phyloP scores from a whole-genome alignment of 2,888 invertebrate species.

The Vesta saturnalis region DNA sequence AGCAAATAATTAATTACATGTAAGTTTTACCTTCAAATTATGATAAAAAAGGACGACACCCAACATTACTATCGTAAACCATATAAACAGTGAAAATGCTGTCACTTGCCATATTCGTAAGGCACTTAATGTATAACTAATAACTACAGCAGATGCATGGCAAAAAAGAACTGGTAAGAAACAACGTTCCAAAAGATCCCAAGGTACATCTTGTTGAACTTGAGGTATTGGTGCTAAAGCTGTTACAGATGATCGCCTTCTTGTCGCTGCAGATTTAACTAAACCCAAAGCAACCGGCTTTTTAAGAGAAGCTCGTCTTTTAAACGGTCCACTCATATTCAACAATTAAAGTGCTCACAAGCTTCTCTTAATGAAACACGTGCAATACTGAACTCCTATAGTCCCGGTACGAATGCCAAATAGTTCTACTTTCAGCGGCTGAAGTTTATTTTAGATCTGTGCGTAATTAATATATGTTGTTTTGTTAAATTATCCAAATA shows the following conservation, averaged over 20 bases:
- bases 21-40: slow-evolving; percentile 83
- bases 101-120: slow-evolving; percentile 80
- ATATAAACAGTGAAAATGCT: slow-evolving; percentile 80
- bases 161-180: slow-evolving; percentile 82
- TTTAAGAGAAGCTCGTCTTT: slow-evolving; percentile 59
- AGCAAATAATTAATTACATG: too few species aligned
- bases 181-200: slow-evolving; percentile 77
- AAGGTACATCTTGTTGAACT: slow-evolving; percentile 72
- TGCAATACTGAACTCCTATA: slow-evolving; percentile 31
- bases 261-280: slow-evolving; percentile 63
- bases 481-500: neutral
- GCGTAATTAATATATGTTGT: slow-evolving; percentile 27
- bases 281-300: slow-evolving; percentile 52
- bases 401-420: slow-evolving; percentile 43
- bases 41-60: slow-evolving; percentile 85
- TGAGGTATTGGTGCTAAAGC: slow-evolving; percentile 68
- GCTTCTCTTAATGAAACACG: slow-evolving; percentile 22
- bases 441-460: slow-evolving; percentile 43
- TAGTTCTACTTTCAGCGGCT: slow-evolving; percentile 41
- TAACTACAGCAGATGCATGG: slow-evolving; percentile 80
- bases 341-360: neutral
- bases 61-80: slow-evolving; percentile 78
- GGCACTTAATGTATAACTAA: slow-evolving; percentile 76
- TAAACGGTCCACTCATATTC: slow-evolving; percentile 61
- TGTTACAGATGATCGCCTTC: slow-evolving; percentile 57